phyloP scores from a whole-genome alignment of 2,113 vertebrate genomes.

The Phaetusa simplex region DNA sequence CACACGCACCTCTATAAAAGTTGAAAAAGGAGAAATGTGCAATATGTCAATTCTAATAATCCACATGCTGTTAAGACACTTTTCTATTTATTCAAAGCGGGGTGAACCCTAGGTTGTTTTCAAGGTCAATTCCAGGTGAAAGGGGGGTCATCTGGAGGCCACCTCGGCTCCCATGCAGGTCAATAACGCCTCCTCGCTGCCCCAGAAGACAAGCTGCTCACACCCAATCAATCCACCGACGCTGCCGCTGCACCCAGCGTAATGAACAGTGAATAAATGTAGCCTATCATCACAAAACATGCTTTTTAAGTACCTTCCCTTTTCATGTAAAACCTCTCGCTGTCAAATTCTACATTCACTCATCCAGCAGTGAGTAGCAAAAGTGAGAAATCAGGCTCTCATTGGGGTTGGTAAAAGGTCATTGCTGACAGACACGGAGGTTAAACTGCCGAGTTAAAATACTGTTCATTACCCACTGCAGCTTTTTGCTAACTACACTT shows the following conservation, averaged over 20 bases:
- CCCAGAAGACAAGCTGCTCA: slow-evolving; percentile 82
- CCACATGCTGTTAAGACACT: slow-evolving; percentile 78
- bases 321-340: slow-evolving; percentile 98
- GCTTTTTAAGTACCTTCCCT: slow-evolving; percentile 95
- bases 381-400: slow-evolving; percentile 94
- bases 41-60: slow-evolving; percentile 88
- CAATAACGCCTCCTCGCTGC: slow-evolving; percentile 89
- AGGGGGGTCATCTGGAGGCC: slow-evolving; percentile 91
- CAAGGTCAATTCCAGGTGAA: slow-evolving; percentile 99
- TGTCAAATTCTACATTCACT: slow-evolving; percentile 98
- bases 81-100: slow-evolving; percentile 82
- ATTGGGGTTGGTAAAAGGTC: slow-evolving; percentile 99
- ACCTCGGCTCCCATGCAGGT: slow-evolving; percentile 88
- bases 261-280: slow-evolving; percentile 96
- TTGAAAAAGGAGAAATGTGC: slow-evolving; percentile 78
- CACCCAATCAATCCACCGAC: slow-evolving; percentile 88
- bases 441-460: slow-evolving; percentile 99
- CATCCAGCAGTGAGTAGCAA: slow-evolving; percentile 87
- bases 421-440: slow-evolving; percentile 96
- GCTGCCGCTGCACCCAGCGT: slow-evolving; percentile 82
- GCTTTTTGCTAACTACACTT: slow-evolving; percentile 95
- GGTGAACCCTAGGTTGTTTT: slow-evolving; percentile 84
- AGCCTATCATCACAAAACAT: slow-evolving; percentile 97
- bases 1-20: slow-evolving; percentile 70
- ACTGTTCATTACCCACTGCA: slow-evolving; percentile 97